Conservation (phyloP, 1,140 invertebrate species). For the Zaprionus gabonicus region DNA sequence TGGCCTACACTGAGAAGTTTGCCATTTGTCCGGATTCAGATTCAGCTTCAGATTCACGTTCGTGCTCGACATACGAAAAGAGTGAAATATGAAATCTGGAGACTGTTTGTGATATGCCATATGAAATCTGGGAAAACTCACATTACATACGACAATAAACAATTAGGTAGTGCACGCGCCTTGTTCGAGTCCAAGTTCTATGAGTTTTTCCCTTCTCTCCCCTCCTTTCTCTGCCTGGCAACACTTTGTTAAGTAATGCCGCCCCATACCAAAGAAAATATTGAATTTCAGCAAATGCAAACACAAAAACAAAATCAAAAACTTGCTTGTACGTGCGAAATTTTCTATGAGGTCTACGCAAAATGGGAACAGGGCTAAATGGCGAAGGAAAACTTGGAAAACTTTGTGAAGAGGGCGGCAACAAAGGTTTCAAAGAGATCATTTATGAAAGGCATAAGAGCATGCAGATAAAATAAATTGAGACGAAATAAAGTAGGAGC, state of each 20-base stretch:
- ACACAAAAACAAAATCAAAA: slow-evolving; percentile 7
- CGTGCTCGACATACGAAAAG: slow-evolving; percentile 38
- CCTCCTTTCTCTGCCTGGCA: slow-evolving; percentile 13
- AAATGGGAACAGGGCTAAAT: slow-evolving; percentile 19
- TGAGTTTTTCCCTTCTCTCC: background rate
- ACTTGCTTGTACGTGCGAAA: slow-evolving; percentile 46
- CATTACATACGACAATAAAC: slow-evolving; percentile 41
- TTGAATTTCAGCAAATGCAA: slow-evolving; percentile 47
- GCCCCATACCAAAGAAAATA: slow-evolving; percentile 25
- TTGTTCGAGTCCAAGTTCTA: background rate
- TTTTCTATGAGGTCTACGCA: slow-evolving; percentile 14
- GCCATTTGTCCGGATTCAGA: slow-evolving; percentile 13
- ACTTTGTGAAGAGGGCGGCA: background rate
- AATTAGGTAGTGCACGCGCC: slow-evolving; percentile 38
- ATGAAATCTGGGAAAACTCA: slow-evolving; percentile 25
- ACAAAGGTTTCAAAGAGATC: background rate
- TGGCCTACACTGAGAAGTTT: slow-evolving; percentile 42
- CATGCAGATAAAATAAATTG: background rate
- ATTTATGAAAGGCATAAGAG: background rate
- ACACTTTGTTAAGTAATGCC: slow-evolving; percentile 29
- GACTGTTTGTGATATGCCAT: slow-evolving; percentile 11
- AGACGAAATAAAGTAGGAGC: background rate
- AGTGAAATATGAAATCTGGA: slow-evolving; percentile 12
- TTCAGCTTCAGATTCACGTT: slow-evolving; percentile 10
- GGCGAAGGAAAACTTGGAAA: background rate